These are phyloP conservation scores for Phycodurus eques DNA, from an alignment of 2,113 vertebrate species.

Conservation along the genomic window DNA sequence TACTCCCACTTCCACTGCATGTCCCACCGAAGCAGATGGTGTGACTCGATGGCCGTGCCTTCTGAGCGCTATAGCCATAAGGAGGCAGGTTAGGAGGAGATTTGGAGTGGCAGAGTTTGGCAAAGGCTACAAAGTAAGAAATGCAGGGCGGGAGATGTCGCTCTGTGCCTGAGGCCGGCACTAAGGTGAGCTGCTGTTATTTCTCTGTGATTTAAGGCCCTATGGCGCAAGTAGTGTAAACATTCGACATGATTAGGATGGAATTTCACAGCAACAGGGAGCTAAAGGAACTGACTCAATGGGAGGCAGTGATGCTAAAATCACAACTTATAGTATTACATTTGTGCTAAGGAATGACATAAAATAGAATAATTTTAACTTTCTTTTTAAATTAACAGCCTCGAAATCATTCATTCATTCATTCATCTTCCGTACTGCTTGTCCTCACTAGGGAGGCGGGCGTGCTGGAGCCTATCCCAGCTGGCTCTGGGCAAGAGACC, in stretches of 20 bases:
- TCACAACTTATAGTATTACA: background rate
- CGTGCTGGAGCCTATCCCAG: background rate
- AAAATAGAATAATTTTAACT: background rate
- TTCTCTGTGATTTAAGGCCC: constrained; percentile 45
- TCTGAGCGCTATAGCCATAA: constrained; percentile 57
- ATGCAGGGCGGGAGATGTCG: constrained; percentile 40
- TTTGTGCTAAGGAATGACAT: background rate
- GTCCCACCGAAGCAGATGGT: constrained; percentile 63
- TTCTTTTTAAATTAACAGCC: background rate
- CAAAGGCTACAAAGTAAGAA: constrained; percentile 66
- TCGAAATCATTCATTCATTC: background rate
- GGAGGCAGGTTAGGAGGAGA: constrained; percentile 67
- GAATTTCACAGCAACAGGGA: background rate
- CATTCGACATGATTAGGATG: background rate
- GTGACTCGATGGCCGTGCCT: constrained; percentile 38
- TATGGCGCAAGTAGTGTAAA: background rate
- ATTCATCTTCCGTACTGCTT: too few species aligned
- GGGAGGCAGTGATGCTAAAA: background rate
- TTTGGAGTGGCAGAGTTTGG: constrained; percentile 66
- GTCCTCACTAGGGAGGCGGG: background rate
- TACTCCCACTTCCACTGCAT: constrained; percentile 38
- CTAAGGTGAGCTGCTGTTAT: constrained; percentile 64
- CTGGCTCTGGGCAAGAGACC: background rate
- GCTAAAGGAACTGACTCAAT: background rate
- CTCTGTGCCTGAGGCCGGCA: constrained; percentile 50